Conservation (phyloP, 2,888 invertebrate species). For the Cacoxenus indagator region DNA sequence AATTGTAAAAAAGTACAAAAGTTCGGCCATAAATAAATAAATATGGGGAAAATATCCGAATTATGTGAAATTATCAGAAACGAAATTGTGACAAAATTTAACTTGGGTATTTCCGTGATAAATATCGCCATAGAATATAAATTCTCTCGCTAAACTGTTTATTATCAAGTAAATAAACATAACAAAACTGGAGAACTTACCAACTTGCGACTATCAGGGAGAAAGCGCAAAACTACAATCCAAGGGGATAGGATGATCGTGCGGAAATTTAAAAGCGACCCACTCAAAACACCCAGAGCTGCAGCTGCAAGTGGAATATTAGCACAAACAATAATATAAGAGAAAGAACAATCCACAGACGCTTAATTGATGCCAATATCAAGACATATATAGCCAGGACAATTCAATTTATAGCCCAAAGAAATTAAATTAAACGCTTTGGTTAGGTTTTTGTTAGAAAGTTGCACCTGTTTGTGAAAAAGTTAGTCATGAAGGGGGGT, state of each 20-base stretch:
- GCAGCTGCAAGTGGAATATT: neutral
- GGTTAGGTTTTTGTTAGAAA: neutral
- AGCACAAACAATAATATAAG: neutral
- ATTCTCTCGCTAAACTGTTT: too few relatives aligned
- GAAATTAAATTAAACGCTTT: neutral
- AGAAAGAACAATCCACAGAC: neutral
- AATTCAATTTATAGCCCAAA: neutral
- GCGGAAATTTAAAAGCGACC: neutral
- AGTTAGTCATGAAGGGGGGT: neutral
- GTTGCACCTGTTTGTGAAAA: neutral
- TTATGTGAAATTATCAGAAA: too few relatives aligned
- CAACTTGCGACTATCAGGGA: neutral
- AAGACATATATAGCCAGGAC: neutral
- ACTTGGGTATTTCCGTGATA: too few relatives aligned
- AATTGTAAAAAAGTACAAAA: too few relatives aligned
- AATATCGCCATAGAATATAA: too few relatives aligned
- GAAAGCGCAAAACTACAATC: neutral
- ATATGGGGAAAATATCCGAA: too few relatives aligned
- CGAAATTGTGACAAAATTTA: too few relatives aligned
- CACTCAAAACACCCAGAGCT: neutral
- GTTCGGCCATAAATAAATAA: too few relatives aligned
- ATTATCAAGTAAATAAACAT: too few relatives aligned
- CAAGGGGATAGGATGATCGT: too few relatives aligned
- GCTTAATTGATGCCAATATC: neutral
- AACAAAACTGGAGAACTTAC: too few relatives aligned